Percentiles rank a stretch among this genome's conserved stretches.
phyloP scores from a whole-genome alignment of 1,140 invertebrate genomes.

The Drosophila sproati region DNA sequence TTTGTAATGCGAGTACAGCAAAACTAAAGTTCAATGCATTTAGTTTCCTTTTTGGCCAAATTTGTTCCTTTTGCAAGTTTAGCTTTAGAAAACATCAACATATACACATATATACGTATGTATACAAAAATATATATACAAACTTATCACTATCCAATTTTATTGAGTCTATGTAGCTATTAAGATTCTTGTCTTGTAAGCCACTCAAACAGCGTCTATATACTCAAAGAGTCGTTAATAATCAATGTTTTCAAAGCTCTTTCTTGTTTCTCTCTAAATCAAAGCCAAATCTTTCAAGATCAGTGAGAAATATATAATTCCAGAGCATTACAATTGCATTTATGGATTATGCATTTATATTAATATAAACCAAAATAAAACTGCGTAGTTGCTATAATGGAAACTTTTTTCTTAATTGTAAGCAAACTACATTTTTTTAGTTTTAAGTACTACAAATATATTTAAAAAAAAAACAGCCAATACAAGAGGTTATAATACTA shows the following conservation, averaged over 20 bases:
- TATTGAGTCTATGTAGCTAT: conserved; percentile 36
- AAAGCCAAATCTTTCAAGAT: conserved; percentile 32
- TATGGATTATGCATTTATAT: conserved; percentile 72
- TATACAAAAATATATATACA: conserved; percentile 32
- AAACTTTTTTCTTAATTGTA: conserved; percentile 66
- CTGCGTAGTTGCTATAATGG: conserved; percentile 54
- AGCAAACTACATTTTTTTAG: conserved; percentile 52
- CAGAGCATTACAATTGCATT: conserved; percentile 55
- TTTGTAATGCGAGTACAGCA: conserved; percentile 32
- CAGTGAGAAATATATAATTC: conserved; percentile 21
- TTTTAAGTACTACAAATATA: conserved; percentile 53
- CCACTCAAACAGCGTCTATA: conserved; percentile 24
- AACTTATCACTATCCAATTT: conserved; percentile 49
- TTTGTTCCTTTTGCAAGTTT: conserved; percentile 73
- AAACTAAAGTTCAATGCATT: conserved; percentile 61
- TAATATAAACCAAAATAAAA: conserved; percentile 34
- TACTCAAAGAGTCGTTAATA: conserved; percentile 25
- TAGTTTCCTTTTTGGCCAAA: conserved; percentile 74
- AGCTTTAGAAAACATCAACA: conserved; percentile 60
- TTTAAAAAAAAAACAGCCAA: conserved; percentile 24
- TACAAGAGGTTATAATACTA: conserved; percentile 33
- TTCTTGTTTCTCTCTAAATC: conserved; percentile 1
- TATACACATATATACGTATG: conserved; percentile 18
- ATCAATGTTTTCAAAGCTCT: conserved; percentile 9
- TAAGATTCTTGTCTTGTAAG: conserved; percentile 58